Evolutionary conservation across 2,888 invertebrate genomes (phyloP), one percentile per base, ranked within the genome.

Genomic region (Tachystola acroxantha): DNA sequence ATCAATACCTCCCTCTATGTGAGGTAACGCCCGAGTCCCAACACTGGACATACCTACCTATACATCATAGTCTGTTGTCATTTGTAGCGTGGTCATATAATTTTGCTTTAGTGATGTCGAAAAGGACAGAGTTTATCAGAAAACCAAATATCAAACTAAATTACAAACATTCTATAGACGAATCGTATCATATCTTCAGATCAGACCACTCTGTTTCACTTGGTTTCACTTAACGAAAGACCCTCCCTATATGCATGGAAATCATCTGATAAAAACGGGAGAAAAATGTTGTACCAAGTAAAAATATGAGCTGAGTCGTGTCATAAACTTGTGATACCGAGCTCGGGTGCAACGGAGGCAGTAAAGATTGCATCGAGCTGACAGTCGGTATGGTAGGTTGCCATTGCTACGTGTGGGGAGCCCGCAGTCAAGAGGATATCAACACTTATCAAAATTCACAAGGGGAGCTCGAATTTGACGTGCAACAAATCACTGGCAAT

Each of bases 361-460:
- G 45, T 51, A 45, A 49, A 57, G 49, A 55, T 52, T 42, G 39
- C 47, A 46, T 53, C 43, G 42, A 11, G 34, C 43, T 36, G 47
- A 44, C 38, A 24, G 24, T 10, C 10, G 26, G 10, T 10, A 10
- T 10, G 26, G 26, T 26, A 2, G 10, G 25, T 10, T 25, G 25
- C 6, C n/a, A 25, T 9, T 25, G 25, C 4, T 10, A 25, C 25
- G 6, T 16, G 16, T 16, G 16, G 16, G 16, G 16, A 16, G 16
- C 25, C 6, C 28, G 28, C 12, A 28, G 2, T 7, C 11, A 12
- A 11, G 27, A 60, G 69, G 64, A 68, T 61, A 57, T 63, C 38
- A 43, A 24, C 50, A 55, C 53, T 66, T 62, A 61, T 62, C 56
- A 57, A 50, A 50, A 53, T 53, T 53, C 53, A 45, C 47, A 46